Conservation (phyloP, 1,140 invertebrate species). For the Gryllus bimaculatus region DNA sequence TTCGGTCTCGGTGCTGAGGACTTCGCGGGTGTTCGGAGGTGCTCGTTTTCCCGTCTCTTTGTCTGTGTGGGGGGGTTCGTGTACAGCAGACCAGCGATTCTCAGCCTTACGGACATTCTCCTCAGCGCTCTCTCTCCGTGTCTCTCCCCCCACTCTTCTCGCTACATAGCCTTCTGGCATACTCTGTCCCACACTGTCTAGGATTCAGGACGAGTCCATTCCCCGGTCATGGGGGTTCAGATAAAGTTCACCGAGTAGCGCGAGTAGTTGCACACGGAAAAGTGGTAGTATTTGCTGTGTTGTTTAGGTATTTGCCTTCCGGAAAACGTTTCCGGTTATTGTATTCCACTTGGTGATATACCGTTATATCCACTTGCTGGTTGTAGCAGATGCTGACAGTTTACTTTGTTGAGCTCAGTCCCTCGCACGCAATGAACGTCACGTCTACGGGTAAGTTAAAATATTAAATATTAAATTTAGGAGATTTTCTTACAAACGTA, state of each 20-base stretch:
- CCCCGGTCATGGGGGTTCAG: not conserved
- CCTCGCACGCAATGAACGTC: not conserved
- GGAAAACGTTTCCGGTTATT: not conserved
- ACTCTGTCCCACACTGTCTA: constrained; percentile 3
- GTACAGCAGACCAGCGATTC: not conserved
- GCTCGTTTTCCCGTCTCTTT: not conserved
- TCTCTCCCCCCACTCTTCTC: not conserved
- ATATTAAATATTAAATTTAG: not conserved
- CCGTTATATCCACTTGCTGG: not conserved
- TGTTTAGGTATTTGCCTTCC: not conserved
- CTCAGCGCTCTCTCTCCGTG: not conserved
- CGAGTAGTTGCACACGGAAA: not conserved
- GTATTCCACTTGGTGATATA: not conserved
- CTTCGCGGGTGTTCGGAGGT: not conserved
- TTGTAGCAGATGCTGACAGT: not conserved
- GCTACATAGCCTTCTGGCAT: not conserved
- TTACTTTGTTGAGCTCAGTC: not conserved
- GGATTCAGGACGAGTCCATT: not conserved
- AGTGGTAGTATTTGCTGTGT: not conserved
- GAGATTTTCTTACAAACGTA: too few species aligned
- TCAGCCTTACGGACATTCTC: not conserved
- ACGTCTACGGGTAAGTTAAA: not conserved
- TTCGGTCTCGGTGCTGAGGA: not conserved
- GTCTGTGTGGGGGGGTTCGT: not conserved
- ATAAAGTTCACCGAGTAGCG: not conserved